Evolutionary conservation across 2,797 vertebrate genomes (phyloP).

Genomic region (Mormyrops boulengeri): DNA sequence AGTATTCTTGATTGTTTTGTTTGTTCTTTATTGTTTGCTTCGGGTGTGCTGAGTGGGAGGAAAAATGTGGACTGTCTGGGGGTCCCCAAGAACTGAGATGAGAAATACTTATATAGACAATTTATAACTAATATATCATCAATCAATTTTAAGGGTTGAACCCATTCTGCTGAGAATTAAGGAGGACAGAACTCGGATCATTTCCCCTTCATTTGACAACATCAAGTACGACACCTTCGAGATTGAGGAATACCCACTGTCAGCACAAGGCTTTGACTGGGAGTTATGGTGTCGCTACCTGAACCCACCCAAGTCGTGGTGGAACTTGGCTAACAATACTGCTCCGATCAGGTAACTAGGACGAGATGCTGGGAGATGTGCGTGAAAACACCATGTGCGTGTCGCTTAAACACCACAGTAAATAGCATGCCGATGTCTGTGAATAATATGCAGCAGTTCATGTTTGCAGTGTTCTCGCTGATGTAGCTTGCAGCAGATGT

Average conservation of each 20-base stretch:
- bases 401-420: not conserved
- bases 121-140: not conserved
- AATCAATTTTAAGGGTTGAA: constrained; percentile 70
- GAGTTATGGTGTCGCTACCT: constrained; percentile 94
- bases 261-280: constrained; percentile 95
- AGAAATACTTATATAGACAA: not conserved
- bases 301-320: constrained; percentile 93
- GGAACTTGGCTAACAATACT: constrained; percentile 84
- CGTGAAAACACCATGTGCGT: not conserved
- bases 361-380: not conserved
- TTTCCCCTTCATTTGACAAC: constrained; percentile 93
- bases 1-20: not conserved
- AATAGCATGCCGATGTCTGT: not conserved
- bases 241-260: constrained; percentile 88
- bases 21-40: not conserved
- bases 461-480: not conserved
- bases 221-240: constrained; percentile 96
- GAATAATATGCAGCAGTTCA: not conserved
- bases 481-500: not conserved
- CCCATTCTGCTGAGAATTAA: constrained; percentile 85
- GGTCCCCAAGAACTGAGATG: not conserved
- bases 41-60: not conserved
- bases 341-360: constrained; percentile 82
- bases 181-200: constrained; percentile 82
- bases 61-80: not conserved